These are phyloP conservation scores for Mirounga angustirostris DNA, from an alignment of 2,113 vertebrate species.

Conservation along the genomic window DNA sequence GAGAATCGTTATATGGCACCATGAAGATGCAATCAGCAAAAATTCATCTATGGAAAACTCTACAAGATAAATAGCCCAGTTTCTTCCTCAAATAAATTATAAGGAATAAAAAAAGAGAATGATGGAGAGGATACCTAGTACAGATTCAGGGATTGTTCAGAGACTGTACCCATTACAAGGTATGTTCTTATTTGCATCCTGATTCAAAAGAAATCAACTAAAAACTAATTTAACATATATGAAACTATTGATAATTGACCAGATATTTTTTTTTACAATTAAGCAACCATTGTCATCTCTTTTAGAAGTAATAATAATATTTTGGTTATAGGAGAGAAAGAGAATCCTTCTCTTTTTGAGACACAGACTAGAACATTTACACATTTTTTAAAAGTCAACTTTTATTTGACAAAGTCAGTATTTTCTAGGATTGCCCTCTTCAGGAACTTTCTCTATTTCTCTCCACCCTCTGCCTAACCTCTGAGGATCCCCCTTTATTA, in stretches of 20 bases:
- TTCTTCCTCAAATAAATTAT: neutral
- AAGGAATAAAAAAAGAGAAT: neutral
- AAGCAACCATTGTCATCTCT: neutral
- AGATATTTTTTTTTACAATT: neutral
- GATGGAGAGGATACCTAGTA: neutral
- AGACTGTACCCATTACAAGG: neutral
- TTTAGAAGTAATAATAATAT: neutral
- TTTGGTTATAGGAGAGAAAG: neutral
- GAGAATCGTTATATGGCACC: neutral
- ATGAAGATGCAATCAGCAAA: neutral
- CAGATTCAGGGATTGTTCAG: neutral
- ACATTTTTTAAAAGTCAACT: neutral
- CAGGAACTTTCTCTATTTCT: neutral
- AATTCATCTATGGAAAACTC: neutral
- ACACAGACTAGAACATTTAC: neutral
- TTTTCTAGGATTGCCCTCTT: neutral
- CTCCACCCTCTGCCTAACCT: fast-evolving
- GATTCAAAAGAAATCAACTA: neutral
- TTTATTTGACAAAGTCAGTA: neutral
- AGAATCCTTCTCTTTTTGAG: neutral
- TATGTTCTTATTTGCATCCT: neutral
- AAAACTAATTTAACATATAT: neutral
- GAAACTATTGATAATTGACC: neutral
- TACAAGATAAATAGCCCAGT: neutral
- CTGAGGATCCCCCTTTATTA: fast-evolving